Conservation (phyloP, 2,888 invertebrate genomes). For the Lepidocyrtinus sp. region DNA sequence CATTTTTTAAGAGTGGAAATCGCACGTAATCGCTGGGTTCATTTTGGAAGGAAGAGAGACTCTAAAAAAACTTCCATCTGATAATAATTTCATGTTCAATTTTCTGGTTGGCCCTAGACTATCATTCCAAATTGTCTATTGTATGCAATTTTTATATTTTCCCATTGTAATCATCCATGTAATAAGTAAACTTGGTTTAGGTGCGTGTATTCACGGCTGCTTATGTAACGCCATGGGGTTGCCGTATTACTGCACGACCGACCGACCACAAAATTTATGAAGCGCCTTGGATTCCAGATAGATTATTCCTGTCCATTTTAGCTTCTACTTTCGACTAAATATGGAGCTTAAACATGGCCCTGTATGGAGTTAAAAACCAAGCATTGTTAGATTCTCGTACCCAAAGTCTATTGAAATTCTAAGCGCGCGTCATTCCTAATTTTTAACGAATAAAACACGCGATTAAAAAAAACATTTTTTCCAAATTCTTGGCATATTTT, state of each 20-base stretch:
- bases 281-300: constrained; percentile 4
- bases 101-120: constrained; percentile 41
- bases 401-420: constrained; percentile 28
- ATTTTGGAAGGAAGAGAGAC: background rate
- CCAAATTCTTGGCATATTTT: constrained; percentile 32
- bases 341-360: constrained; percentile 3
- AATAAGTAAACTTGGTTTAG: constrained; percentile 5
- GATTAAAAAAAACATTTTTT: background rate
- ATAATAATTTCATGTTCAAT: constrained; percentile 63
- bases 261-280: background rate
- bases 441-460: background rate
- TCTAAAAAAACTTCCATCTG: constrained; percentile 19
- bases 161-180: constrained; percentile 36
- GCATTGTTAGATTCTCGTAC: background rate
- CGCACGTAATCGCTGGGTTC: background rate
- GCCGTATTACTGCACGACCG: constrained; percentile 38
- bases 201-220: background rate
- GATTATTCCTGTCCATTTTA: background rate
- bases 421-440: constrained; percentile 3
- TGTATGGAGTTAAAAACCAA: background rate
- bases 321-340: background rate
- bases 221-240: constrained; percentile 42
- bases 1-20: constrained; percentile 12
- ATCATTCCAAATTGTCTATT: constrained; percentile 60
- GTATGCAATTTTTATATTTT: constrained; percentile 47